Evolutionary conservation across 2,888 invertebrate species (phyloP), one percentile per base, ranked within the genome.

Genomic region (Schrankia costaestrigalis): DNA sequence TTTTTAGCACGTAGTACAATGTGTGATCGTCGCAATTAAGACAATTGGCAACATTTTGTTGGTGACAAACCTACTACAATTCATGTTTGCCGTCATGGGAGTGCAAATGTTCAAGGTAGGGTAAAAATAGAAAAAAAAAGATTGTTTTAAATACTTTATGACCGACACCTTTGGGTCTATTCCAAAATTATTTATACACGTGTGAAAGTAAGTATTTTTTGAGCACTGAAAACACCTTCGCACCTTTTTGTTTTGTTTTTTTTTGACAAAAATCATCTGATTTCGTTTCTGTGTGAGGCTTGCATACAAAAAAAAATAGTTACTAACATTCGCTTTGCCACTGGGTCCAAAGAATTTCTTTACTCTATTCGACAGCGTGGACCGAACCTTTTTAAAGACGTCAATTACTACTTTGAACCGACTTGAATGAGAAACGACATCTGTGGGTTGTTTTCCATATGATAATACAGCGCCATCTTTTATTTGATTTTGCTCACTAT

Each of bases 1-100:
- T 71, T 75, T 82, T 57, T 95, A 99, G 97, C 98, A 99, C 92
- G 99, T 99, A 91, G 99, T 99, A 83, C 98, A 99, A 90, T 99
- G 99, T 92, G 99, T 98, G 90, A 97, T 98, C 90, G 98, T 98
- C 88, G 97, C 98, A 73, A 95, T 98, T 81, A 97, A 97, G 92
- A 98, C 98, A 87, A 98, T 98, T 89, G 98, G 99, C 89, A 99
- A 99, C 93, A 99, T 99, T 90, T 96, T 99, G 92, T 93, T 99
- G 92, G 99, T 99, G 90, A 99, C 99, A 89, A 97, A 97, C 90
- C 96, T 99, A 81, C 97, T 99, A 71, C 97, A 98, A 91, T 99
- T 99, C 93, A 99, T 99, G 98, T 99, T 99, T 90, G 98, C 99
- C 76, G 98, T 99, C 84, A 99, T 99, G 91, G 99, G 99, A 90